Percentiles rank a stretch among this genome's conserved stretches.
Conservation (phyloP, 2,113 vertebrate species). For the Lutjanus erythropterus region DNA sequence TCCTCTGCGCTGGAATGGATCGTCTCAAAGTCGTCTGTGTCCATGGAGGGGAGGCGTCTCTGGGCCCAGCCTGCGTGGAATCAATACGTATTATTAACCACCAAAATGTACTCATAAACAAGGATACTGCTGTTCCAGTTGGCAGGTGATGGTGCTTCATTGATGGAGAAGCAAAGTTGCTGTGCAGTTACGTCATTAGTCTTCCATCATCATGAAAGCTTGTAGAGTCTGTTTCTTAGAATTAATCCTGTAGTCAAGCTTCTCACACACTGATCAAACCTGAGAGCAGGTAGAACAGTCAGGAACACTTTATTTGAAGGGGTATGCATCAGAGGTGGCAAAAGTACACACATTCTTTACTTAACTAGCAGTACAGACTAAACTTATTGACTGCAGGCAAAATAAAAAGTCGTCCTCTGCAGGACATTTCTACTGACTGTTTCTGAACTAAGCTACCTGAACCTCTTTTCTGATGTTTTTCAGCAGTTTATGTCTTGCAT, state of each 20-base stretch:
- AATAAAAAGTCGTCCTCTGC: too few species aligned
- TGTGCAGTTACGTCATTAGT: background rate
- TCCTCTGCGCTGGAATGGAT: conserved; percentile 93
- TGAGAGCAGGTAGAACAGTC: too few species aligned
- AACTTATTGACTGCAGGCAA: too few species aligned
- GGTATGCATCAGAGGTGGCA: too few species aligned
- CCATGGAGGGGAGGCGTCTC: conserved; percentile 87
- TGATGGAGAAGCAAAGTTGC: background rate
- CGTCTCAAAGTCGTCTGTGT: conserved; percentile 91
- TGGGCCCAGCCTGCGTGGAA: conserved; percentile 87
- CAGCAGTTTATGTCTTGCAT: too few species aligned
- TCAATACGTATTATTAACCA: conserved; percentile 8
- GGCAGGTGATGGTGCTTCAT: background rate
- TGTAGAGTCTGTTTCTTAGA: background rate
- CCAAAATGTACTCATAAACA: conserved; percentile 10
- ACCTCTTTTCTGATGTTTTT: too few species aligned
- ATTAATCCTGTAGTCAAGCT: background rate
- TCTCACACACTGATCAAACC: too few species aligned
- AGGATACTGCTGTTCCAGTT: background rate
- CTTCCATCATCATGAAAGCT: conserved; percentile 10
- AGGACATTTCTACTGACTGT: too few species aligned
- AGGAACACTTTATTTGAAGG: too few species aligned
- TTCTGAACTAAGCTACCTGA: too few species aligned
- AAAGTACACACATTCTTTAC: too few species aligned
- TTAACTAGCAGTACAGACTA: too few species aligned